Evolutionary conservation across 2,888 invertebrate genomes (phyloP).

Genomic region (Lithophane leautieri): DNA sequence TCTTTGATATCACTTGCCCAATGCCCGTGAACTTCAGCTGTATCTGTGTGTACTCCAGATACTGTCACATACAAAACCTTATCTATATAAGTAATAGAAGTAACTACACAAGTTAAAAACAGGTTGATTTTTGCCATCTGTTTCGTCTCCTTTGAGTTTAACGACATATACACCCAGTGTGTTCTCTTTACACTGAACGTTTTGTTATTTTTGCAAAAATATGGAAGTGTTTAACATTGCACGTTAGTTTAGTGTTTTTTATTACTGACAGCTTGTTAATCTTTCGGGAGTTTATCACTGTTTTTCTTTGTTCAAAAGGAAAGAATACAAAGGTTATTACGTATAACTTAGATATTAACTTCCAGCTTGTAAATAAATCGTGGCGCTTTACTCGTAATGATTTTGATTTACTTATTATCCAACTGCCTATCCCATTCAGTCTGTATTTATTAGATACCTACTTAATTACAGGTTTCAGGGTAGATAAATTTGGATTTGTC

Average conservation of each 20-base stretch:
- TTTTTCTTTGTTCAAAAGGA: slow-evolving; percentile 34
- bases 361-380: slow-evolving; percentile 12
- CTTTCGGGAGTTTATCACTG: slow-evolving; percentile 14
- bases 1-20: slow-evolving; percentile 49
- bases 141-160: slow-evolving; percentile 26
- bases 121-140: slow-evolving; percentile 38
- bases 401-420: slow-evolving; percentile 8
- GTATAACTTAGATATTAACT: slow-evolving; percentile 2
- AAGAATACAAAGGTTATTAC: slow-evolving; percentile 15
- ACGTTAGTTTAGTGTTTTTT: slow-evolving; percentile 22
- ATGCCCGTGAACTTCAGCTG: slow-evolving; percentile 64
- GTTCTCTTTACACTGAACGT: slow-evolving; percentile 24
- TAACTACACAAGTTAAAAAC: slow-evolving; percentile 46
- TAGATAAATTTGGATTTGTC: too few relatives aligned
- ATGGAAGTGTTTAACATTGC: slow-evolving; percentile 9
- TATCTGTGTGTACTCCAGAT: slow-evolving; percentile 56
- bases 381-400: neutral
- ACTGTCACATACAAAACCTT: slow-evolving; percentile 59
- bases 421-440: neutral
- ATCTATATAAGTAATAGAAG: slow-evolving; percentile 51
- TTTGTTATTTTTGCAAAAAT: slow-evolving; percentile 23
- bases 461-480: neutral
- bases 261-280: slow-evolving; percentile 35
- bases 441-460: neutral
- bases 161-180: slow-evolving; percentile 15